Percentiles rank a stretch among this genome's conserved stretches.
phyloP scores from a whole-genome alignment of 2,113 vertebrate genomes.

The Smithornis capensis region DNA sequence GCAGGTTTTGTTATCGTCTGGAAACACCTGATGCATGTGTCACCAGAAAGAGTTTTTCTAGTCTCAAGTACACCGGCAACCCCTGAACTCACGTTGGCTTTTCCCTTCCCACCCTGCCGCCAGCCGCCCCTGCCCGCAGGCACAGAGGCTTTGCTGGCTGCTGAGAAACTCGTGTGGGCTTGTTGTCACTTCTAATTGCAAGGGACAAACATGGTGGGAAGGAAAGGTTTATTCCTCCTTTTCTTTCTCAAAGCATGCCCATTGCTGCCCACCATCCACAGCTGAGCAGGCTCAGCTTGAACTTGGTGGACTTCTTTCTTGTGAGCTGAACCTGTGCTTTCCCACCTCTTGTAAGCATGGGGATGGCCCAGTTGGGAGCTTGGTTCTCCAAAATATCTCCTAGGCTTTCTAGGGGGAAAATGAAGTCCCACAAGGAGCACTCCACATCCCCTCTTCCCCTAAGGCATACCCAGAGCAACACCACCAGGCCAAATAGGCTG shows the following conservation, averaged over 20 bases:
- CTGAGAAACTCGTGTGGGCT: rapidly evolving
- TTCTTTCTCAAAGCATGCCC: neutral
- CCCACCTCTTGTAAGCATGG: no score
- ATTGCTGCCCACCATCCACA: neutral
- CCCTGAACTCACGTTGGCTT: conserved; percentile 16
- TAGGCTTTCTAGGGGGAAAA: neutral
- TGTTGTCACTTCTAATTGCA: neutral
- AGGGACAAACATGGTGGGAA: neutral
- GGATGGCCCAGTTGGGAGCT: neutral
- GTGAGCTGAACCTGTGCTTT: neutral
- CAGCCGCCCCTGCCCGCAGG: neutral
- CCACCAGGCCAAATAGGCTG: neutral
- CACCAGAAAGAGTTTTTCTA: conserved; percentile 50
- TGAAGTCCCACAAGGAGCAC: neutral
- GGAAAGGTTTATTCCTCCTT: neutral
- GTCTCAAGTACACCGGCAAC: conserved; percentile 35
- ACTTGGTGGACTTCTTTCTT: neutral
- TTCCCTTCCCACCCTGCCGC: neutral
- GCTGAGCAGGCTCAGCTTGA: neutral
- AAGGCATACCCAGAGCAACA: neutral
- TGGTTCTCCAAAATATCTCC: neutral
- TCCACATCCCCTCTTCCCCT: neutral
- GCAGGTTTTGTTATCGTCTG: conserved; percentile 64
- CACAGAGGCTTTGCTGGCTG: neutral
- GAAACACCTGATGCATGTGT: conserved; percentile 68